Percentiles rank a stretch among this genome's conserved stretches.
phyloP scores from a whole-genome alignment of 2,797 vertebrate genomes.

The Tragopan temminckii region DNA sequence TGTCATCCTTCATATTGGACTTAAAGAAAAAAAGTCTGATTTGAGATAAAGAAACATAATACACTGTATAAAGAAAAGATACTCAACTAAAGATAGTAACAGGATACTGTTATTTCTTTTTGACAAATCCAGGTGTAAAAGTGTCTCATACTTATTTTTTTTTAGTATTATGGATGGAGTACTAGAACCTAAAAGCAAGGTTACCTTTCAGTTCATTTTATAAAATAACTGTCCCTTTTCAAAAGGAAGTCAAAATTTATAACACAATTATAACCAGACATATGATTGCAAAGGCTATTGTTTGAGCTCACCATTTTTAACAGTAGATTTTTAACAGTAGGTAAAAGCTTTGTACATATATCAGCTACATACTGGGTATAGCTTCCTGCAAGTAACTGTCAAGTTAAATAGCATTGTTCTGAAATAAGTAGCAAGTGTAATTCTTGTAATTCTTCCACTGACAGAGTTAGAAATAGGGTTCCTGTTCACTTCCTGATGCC shows the following conservation, averaged over 20 bases:
- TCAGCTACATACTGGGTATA: neutral
- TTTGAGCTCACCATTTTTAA: neutral
- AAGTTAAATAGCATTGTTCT: conserved; percentile 38
- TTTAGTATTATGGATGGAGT: neutral
- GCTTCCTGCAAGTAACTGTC: conserved; percentile 1
- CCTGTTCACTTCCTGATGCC: conserved; percentile 14
- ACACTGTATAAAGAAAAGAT: neutral
- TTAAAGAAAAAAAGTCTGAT: neutral
- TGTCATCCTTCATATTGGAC: neutral
- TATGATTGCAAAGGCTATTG: neutral
- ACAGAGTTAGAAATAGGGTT: conserved; percentile 34
- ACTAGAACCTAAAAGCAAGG: neutral
- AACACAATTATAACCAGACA: neutral
- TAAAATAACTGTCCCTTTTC: neutral
- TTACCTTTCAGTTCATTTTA: neutral
- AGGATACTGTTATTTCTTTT: neutral
- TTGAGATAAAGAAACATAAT: neutral
- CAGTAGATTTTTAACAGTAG: neutral
- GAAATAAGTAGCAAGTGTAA: conserved; percentile 25
- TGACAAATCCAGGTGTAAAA: neutral
- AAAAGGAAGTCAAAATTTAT: conserved; percentile 36
- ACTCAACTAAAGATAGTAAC: neutral
- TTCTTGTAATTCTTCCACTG: conserved; percentile 8
- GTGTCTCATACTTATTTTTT: neutral
- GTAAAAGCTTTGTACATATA: conserved; percentile 28